Evolutionary conservation across 2,797 vertebrate species (phyloP).

Genomic region (Triplophysa bombifrons): DNA sequence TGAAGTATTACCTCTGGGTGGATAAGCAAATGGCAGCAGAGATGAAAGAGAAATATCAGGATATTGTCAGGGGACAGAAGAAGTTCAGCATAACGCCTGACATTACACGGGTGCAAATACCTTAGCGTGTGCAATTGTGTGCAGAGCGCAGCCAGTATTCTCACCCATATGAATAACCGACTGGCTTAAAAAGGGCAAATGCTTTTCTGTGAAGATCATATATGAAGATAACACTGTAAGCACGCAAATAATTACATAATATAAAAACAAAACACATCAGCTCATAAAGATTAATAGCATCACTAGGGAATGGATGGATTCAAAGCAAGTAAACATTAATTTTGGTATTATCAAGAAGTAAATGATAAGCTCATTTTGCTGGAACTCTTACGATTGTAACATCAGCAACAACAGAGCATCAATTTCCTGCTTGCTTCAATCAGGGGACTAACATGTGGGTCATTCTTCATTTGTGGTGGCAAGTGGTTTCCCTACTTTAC

Average conservation of each 20-base stretch:
- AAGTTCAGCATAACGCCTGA: constrained; percentile 54
- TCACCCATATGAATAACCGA: constrained; percentile 4
- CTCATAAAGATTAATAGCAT: background rate
- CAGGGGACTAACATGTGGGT: background rate
- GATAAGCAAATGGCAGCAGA: constrained; percentile 59
- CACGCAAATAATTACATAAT: background rate
- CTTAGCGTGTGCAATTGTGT: constrained; percentile 50
- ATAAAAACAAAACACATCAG: background rate
- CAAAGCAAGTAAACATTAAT: background rate
- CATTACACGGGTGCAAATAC: constrained; percentile 61
- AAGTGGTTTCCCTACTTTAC: too few relatives aligned
- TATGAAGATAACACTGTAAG: background rate
- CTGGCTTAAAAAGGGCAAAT: constrained; percentile 24
- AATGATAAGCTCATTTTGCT: background rate
- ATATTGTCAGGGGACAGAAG: constrained; percentile 55
- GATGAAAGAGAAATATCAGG: constrained; percentile 64
- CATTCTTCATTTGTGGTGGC: too few relatives aligned
- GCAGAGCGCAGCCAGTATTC: constrained; percentile 47
- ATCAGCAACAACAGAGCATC: background rate
- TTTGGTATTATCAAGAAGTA: background rate
- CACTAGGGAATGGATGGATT: background rate
- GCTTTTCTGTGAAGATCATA: background rate
- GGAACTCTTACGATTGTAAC: background rate
- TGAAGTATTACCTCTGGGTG: constrained; percentile 55
- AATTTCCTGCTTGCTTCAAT: constrained; percentile 8